Conservation (phyloP, 2,113 vertebrate species). For the Acanthochromis polyacanthus region DNA sequence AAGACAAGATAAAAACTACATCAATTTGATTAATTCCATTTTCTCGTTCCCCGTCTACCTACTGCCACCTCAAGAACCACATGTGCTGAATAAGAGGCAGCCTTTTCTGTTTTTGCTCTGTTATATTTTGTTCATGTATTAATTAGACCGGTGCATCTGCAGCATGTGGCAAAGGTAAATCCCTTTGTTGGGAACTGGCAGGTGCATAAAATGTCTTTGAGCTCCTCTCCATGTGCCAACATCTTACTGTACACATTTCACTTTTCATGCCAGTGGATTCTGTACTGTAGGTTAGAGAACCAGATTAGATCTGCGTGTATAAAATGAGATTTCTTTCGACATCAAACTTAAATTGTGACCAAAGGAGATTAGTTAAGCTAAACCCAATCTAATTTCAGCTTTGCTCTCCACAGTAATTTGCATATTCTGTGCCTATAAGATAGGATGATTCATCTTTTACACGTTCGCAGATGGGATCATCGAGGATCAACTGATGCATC, state of each 20-base stretch:
- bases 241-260: conserved; percentile 30
- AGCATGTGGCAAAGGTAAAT: conserved; percentile 58
- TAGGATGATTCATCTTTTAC: conserved; percentile 78
- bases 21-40: not conserved
- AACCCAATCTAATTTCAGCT: conserved; percentile 72
- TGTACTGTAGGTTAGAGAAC: conserved; percentile 17
- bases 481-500: conserved; percentile 79
- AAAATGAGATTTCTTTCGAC: conserved; percentile 62
- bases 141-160: conserved; percentile 52
- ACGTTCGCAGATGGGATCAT: conserved; percentile 81
- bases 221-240: conserved; percentile 19
- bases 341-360: conserved; percentile 67
- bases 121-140: conserved; percentile 41
- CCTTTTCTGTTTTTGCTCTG: not conserved
- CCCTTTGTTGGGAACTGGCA: conserved; percentile 53
- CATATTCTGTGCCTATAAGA: conserved; percentile 64
- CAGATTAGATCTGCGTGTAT: conserved; percentile 58
- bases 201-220: conserved; percentile 29
- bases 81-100: conserved; percentile 8
- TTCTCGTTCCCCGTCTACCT: not conserved
- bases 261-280: conserved; percentile 18
- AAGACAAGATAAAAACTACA: conserved; percentile 17
- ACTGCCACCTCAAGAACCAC: not conserved
- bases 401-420: conserved; percentile 57
- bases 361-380: conserved; percentile 76